Evolutionary conservation across 2,113 vertebrate species (phyloP).

Genomic region (Equus przewalskii): DNA sequence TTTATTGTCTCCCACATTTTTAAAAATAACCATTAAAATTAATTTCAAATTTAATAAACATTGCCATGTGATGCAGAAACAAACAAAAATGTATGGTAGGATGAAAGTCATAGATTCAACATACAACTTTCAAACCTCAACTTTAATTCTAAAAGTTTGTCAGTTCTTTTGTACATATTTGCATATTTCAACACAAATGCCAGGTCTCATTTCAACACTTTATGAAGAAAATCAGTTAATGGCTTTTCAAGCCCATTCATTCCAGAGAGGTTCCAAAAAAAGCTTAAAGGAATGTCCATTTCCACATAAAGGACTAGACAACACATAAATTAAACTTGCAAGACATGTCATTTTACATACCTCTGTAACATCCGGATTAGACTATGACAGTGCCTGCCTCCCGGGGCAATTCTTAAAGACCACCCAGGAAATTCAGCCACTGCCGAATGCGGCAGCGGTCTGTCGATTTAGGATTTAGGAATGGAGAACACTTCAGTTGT

Average conservation of each 20-base stretch:
- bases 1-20: not conserved
- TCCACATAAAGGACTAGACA: conserved; percentile 70
- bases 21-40: not conserved
- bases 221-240: conserved; percentile 65
- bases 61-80: not conserved
- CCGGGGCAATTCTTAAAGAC: conserved; percentile 71
- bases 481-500: not conserved
- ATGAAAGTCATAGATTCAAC: not conserved
- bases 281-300: conserved; percentile 71
- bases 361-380: conserved; percentile 80
- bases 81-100: not conserved
- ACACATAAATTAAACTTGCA: conserved; percentile 77
- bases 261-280: conserved; percentile 65
- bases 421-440: conserved; percentile 74
- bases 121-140: not conserved
- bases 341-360: conserved; percentile 80
- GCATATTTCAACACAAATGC: not conserved
- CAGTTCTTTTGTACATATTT: not conserved
- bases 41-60: not conserved
- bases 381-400: conserved; percentile 46
- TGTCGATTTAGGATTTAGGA: conserved; percentile 45
- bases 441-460: not conserved
- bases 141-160: not conserved
- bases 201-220: conserved; percentile 55
- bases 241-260: conserved; percentile 71